These are phyloP conservation scores for Callaeas wilsoni DNA, from an alignment of 2,113 vertebrate species.

Conservation along the genomic window DNA sequence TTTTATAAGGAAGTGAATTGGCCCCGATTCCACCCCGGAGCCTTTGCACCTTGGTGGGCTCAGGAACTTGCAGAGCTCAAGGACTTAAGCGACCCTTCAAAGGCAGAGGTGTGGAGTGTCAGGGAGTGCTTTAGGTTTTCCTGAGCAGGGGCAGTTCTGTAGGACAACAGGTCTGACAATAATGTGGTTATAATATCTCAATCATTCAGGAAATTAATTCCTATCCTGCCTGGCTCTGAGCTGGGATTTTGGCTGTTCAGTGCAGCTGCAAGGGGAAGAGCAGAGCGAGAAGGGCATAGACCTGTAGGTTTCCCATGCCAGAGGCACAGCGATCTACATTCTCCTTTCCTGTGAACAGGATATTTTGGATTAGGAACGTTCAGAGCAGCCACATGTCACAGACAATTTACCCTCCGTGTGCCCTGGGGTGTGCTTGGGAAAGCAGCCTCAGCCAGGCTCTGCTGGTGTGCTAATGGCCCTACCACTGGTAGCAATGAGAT, in stretches of 20 bases:
- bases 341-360: background rate
- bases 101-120: background rate
- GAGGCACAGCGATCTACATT: background rate
- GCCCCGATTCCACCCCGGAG: background rate
- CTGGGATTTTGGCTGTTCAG: background rate
- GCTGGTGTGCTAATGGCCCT: background rate
- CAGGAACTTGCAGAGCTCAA: background rate
- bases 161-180: background rate
- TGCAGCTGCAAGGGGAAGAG: background rate
- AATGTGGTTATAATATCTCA: rapidly evolving
- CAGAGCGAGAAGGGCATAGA: background rate
- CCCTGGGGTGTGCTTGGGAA: background rate
- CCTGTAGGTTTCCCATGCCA: background rate
- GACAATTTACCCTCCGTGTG: background rate
- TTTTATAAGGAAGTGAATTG: background rate
- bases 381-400: background rate
- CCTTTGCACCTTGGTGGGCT: background rate
- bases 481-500: background rate
- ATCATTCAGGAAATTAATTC: background rate
- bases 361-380: background rate
- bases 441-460: background rate
- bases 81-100: background rate
- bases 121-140: background rate
- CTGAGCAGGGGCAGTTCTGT: background rate
- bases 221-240: background rate